Evolutionary conservation across 2,797 vertebrate species (phyloP), one percentile per base, ranked within the genome.

Genomic region (Varecia variegata): DNA sequence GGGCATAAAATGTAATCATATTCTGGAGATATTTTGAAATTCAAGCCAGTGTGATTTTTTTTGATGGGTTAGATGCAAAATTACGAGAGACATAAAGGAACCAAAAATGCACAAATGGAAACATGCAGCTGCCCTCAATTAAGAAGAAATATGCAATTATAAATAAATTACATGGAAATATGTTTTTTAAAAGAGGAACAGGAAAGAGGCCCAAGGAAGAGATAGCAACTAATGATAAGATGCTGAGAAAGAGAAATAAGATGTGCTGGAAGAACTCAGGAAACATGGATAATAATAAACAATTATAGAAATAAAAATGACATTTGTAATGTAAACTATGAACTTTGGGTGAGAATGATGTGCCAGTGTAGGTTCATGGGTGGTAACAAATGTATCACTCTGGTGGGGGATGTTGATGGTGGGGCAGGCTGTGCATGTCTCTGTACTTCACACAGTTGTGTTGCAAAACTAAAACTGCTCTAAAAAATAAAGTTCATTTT

Each of bases 241-340:
- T 77, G 52, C 23, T 85, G 45, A 90, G 58, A 73, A 92, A 96
- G 27, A 79, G 38, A 95, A 56, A 20, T 5, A 70, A 87, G 71
- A 76, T 83, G 6, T 70, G 35, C 7, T 52, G 43, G 45, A 1
- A 73, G 54, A 62, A 65, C n/a, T 91, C 54, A 58, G 88, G 74
- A 93, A 96, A 96, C 71, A 68, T 1, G 3, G 40, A 73, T 74
- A 90, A 80, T 60, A 60, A 68, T 38, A 76, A 91, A 93, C 60
- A 65, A 43, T 83, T 70, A 88, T 5, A 96, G 47, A 94, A 90
- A 94, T 58, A 43, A 52, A 92, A 84, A 47, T 20, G 32, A 23
- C 14, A 90, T 74, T 92, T 90, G 40, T 62, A 90, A 65, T 87
- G n/a, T 79, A 74, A 76, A 68, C 79, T 77, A 52, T 35, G 54